Percentiles rank a stretch among this genome's conserved stretches.
Conservation (phyloP, 1,140 invertebrate species). For the Thrips palmi region DNA sequence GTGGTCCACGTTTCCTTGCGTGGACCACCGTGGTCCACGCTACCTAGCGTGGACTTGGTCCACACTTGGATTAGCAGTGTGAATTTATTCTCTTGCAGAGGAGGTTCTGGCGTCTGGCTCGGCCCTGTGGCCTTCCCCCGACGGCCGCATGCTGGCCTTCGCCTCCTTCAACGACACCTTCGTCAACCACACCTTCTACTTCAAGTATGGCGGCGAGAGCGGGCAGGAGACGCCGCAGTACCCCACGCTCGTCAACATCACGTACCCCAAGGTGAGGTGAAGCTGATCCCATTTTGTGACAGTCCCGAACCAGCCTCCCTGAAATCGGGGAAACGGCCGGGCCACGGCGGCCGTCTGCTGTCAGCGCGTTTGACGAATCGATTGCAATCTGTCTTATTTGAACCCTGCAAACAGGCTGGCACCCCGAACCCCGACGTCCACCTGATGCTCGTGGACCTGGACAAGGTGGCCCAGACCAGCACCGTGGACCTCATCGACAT, state of each 20-base stretch:
- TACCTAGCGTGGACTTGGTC: no score
- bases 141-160: conserved; percentile 58
- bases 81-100: conserved; percentile 40
- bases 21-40: no score
- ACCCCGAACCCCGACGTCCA: conserved; percentile 56
- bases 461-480: conserved; percentile 13
- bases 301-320: no score
- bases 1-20: no score
- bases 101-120: conserved; percentile 71
- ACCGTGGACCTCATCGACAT: conserved; percentile 17
- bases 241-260: conserved; percentile 42
- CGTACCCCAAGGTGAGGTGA: conserved; percentile 65
- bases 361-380: no score
- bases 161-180: conserved; percentile 65
- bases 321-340: no score
- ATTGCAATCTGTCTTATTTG: background rate
- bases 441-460: conserved; percentile 61
- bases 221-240: no score
- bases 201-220: conserved; percentile 41
- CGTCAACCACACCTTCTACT: conserved; percentile 49
- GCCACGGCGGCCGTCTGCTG: no score
- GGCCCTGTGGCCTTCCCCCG: conserved; percentile 77
- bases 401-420: conserved; percentile 56
- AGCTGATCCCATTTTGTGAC: no score
- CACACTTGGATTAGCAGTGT: no score